These are phyloP conservation scores for Macrobrachium rosenbergii DNA, from an alignment of 1,140 invertebrate species.

Conservation along the genomic window DNA sequence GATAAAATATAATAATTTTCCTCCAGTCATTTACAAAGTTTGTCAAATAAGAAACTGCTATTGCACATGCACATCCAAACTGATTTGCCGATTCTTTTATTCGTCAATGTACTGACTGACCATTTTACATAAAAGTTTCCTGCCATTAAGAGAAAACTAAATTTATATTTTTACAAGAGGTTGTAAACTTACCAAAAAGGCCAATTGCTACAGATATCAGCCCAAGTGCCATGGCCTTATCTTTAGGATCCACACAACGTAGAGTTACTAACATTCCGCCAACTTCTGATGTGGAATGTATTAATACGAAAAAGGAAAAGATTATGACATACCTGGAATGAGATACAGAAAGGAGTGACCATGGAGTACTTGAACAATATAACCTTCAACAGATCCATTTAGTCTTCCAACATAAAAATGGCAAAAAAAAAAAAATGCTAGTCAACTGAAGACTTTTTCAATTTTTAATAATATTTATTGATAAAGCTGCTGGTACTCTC, in stretches of 20 bases:
- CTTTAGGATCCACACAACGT: conserved; percentile 89
- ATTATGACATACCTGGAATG: conserved; percentile 80
- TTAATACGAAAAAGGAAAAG: conserved; percentile 90
- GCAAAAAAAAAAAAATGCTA: no score
- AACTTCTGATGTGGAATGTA: conserved; percentile 92
- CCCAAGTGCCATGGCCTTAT: conserved; percentile 94
- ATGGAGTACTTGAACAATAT: conserved; percentile 75
- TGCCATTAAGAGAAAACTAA: not conserved
- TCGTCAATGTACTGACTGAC: no score
- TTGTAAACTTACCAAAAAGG: conserved; percentile 81
- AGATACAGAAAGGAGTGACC: conserved; percentile 77
- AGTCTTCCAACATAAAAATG: not conserved
- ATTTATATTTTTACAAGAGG: not conserved
- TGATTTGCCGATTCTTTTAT: no score
- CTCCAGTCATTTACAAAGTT: no score
- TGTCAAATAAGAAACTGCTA: no score
- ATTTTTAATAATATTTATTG: not conserved
- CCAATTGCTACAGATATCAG: conserved; percentile 94
- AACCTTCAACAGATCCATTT: not conserved
- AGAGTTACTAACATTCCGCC: conserved; percentile 91
- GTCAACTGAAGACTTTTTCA: no score
- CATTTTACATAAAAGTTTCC: not conserved
- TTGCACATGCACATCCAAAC: no score
- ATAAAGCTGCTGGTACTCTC: no score
- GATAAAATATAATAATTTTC: no score